Evolutionary conservation across 2,888 invertebrate species (phyloP), one percentile per base, ranked within the genome.

Genomic region (Eupeodes luniger): DNA sequence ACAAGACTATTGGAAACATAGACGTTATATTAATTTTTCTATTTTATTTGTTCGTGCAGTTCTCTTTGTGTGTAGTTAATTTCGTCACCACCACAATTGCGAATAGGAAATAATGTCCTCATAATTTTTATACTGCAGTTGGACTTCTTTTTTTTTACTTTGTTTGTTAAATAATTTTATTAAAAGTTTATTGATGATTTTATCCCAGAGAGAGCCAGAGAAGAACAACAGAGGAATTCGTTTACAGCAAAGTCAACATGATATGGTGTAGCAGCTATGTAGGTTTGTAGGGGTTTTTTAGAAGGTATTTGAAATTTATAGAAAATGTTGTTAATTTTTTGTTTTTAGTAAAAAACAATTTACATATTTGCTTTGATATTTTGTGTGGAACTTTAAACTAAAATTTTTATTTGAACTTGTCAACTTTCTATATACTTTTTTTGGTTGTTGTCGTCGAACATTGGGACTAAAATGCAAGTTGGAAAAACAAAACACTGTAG

Each of bases 21-120:
- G 81, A 66, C 61, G 78, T 66, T 72, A 49, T 77, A 84, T 84
- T 76, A 87, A 80, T 82, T 86, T 80, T 70, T 76, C 47, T 62
- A 12, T 74, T 80, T 55, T 77, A 72, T 87, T 83, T 80, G 55
- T 64, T 57, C 69, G 44, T 74, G 77, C 53, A 77, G 51, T 84
- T 87, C 70, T 40, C 59, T 57, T 70, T 59, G 53, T 79, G 79
- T 69, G 53, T 55, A 83, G 83, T 83, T 77, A 80, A 80, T 83
- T 80, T 66, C 34, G 66, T 66, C 67, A 44, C 77, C 59, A 72
- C 83, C 82, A 34, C 82, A 69, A 78, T 79, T 51, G 78, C 67
- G 49, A 79, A 44, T 53, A 47, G 64, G 55, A 85, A 81, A 64
- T 83, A 81, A 64, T 83, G 69, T 78, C 74, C 62, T 61, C 67